Evolutionary conservation across 1,140 invertebrate species (phyloP), one percentile per base, ranked within the genome.

Genomic region (Teleogryllus occipitalis): DNA sequence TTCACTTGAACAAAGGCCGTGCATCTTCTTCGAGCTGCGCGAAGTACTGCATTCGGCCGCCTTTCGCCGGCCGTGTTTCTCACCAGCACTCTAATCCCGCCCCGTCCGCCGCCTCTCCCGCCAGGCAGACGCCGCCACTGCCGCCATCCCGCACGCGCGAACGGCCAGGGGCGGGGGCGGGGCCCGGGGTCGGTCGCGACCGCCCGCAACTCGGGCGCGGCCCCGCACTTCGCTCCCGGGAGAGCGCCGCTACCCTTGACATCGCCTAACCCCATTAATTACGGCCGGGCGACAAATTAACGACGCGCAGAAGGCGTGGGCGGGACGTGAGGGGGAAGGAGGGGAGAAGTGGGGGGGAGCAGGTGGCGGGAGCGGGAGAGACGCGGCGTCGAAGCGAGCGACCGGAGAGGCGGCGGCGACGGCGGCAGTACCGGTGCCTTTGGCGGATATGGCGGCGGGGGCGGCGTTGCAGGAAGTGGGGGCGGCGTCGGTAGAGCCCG

Each of bases 201-300:
- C 27, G 27, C 27, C 27, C 27, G 27, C 27, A 39, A 39, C 27
- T 39, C 27, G 27, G 27, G 27, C 27, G 27, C 27, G 27, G 27
- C 27, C 27, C 27, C 27, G 27, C 27, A 39, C 27, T 39, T 39
- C 27, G 27, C 27, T 18, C 54, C 54, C 54, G 18, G 54, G 54
- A 18, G 18, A 65, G 54, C 54, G 54, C 54, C 54, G 14, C 39
- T 47, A 76, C 75, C 75, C 75, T 47, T 47, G 39, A 76, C 75
- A 76, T 14, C 39, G 8, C 39, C 77, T 47, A 78, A 10, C 77
- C 77, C 77, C 77, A 78, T 78, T 78, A 78, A 78, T 78, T 78
- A 78, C 77, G 47, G 47, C 46, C 46, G 49, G 65, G 47, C 47
- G 77, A 78, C 77, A 78, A 78, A 78, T 78, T 78, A 78, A 22